Base-by-base conservation (phyloP, 1,140 invertebrate genomes). In the Eriocheir sinensis region DNA sequence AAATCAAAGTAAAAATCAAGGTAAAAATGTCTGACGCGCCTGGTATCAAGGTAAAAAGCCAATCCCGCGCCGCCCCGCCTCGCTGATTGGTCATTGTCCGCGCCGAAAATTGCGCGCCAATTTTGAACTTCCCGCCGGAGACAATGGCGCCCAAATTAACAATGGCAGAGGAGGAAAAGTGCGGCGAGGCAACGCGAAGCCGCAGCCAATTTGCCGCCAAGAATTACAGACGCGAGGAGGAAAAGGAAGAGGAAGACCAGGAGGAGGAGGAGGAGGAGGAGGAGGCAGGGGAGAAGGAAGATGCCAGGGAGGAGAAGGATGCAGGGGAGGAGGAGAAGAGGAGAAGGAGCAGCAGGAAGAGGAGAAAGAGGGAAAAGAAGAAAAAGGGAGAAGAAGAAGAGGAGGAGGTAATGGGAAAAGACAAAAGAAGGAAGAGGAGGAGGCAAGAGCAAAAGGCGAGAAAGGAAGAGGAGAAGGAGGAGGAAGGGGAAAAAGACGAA, bases 31-130 rank as follows among this genome's bases (percentile, higher is more conserved):
- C 88, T n/a, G n/a, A n/a, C n/a, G n/a, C 38, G 17, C 40, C 30
- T 86, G 36, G 34, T n/a, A 60, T 48, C 8, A n/a, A 27, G 32
- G 30, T 36, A 85, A 89, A 89, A 80, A 89, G 34, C 85, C 40
- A 91, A 91, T 94, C 83, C 80, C 89, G 6, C 60, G 21, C n/a
- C 89, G 21, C 72, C 32, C 48, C 41, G 44, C 72, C 27, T 48
- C n/a, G 83, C 30, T 94, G 93, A 94, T 94, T 94, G 93, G 93
- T 94, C 93, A 94, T 94, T 94, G 93, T 94, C 88, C 93, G 34
- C 88, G 30, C 30, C 79, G 93, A 91, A 94, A 91, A 94, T 94
- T 94, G 93, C 93, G 93, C 93, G 93, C 93, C 93, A 94, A 94
- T 94, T 94, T 94, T 94, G 92, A 94, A 91, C 93, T 91, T 94